A percentile compares a stretch with the other conserved stretches of the same genome.
These are phyloP conservation scores for Tauraco erythrolophus DNA, from an alignment of 2,113 vertebrate species.

Conservation along the genomic window DNA sequence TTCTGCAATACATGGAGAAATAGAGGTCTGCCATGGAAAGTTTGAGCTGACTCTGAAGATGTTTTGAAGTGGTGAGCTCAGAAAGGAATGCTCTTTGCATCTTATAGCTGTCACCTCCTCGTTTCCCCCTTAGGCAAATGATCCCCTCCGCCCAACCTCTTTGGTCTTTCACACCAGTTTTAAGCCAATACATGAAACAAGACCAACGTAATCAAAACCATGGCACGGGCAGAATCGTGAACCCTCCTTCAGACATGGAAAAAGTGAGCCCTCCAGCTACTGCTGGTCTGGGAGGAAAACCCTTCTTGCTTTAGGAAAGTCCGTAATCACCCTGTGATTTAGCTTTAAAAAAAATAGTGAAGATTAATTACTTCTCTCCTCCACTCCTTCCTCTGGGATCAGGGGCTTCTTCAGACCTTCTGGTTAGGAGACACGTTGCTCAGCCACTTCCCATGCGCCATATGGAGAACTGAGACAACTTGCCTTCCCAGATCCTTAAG, in stretches of 20 bases:
- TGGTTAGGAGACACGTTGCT: background rate
- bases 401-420: background rate
- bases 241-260: background rate
- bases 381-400: background rate
- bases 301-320: background rate
- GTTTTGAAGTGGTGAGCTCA: background rate
- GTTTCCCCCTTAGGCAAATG: background rate
- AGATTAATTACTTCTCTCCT: background rate
- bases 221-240: accelerated
- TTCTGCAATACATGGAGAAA: background rate
- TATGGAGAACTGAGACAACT: conserved; percentile 14
- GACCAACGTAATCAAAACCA: background rate
- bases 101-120: background rate
- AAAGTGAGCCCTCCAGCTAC: background rate
- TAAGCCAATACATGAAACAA: background rate
- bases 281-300: background rate
- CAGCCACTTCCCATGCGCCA: background rate
- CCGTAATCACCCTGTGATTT: background rate
- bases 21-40: background rate
- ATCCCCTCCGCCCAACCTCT: background rate
- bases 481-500: conserved; percentile 19
- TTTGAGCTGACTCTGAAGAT: background rate
- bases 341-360: background rate
- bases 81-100: background rate
- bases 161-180: background rate